Percentiles rank a stretch among this genome's conserved stretches.
Evolutionary conservation across 2,113 vertebrate genomes (phyloP).

Genomic region (Rhinolophus sinicus): DNA sequence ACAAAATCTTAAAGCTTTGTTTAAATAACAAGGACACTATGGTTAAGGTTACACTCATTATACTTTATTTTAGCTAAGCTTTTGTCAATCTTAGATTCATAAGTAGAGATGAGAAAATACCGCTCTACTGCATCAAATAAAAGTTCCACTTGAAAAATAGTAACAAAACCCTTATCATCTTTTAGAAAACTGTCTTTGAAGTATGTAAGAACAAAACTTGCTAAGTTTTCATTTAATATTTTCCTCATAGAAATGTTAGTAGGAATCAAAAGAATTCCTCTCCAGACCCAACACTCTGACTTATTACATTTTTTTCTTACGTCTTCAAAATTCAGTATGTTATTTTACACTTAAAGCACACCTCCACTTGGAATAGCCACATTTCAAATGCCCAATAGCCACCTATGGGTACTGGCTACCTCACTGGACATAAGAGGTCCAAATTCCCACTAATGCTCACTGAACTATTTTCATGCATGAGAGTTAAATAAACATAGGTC

Average conservation of each 20-base stretch:
- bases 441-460: background rate
- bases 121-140: conserved; percentile 26
- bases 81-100: background rate
- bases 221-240: background rate
- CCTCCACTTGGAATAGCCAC: background rate
- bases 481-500: background rate
- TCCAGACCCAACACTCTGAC: background rate
- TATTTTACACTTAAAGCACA: background rate
- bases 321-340: background rate
- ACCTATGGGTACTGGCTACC: background rate
- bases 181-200: background rate
- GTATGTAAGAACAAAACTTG: background rate
- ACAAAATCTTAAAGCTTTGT: conserved; percentile 23
- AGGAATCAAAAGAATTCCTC: background rate
- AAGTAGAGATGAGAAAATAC: conserved; percentile 13
- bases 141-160: background rate
- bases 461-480: background rate
- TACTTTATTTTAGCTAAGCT: background rate
- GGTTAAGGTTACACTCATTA: background rate
- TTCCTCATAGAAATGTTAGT: background rate
- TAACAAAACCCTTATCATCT: background rate
- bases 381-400: background rate
- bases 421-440: background rate
- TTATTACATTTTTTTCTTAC: background rate
- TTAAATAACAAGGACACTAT: background rate